phyloP scores from a whole-genome alignment of 2,797 vertebrate genomes.

The Tiaroga cobitis region DNA sequence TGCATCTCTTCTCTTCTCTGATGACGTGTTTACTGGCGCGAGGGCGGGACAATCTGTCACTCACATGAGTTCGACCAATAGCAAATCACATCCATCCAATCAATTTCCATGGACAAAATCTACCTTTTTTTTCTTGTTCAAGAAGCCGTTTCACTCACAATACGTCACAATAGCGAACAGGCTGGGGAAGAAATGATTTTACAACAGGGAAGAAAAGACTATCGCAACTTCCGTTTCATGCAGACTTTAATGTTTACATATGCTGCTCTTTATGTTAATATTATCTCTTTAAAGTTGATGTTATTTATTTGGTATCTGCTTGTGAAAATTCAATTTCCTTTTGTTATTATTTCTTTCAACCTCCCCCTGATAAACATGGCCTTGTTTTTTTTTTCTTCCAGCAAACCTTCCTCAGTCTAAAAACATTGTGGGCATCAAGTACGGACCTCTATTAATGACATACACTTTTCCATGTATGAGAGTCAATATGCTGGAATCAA shows the following conservation, averaged over 20 bases:
- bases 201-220: neutral
- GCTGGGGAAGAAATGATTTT: neutral
- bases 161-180: neutral
- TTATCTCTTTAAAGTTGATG: neutral
- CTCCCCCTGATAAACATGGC: neutral
- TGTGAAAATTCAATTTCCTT: neutral
- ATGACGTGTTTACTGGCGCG: neutral
- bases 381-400: neutral
- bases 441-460: slow-evolving; percentile 4
- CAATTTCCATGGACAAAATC: neutral
- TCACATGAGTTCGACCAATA: neutral
- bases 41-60: neutral
- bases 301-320: neutral
- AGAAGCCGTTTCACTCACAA: neutral
- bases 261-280: neutral
- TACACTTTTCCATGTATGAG: slow-evolving; percentile 27
- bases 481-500: slow-evolving; percentile 16
- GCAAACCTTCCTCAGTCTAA: neutral
- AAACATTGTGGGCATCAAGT: slow-evolving; percentile 2
- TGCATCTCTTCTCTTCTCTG: neutral
- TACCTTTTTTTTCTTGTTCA: neutral
- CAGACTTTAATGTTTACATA: neutral
- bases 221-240: neutral
- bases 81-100: neutral
- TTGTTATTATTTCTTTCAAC: neutral